These are phyloP conservation scores for Palaemon carinicauda DNA, from an alignment of 1,140 invertebrate genomes.

Conservation along the genomic window DNA sequence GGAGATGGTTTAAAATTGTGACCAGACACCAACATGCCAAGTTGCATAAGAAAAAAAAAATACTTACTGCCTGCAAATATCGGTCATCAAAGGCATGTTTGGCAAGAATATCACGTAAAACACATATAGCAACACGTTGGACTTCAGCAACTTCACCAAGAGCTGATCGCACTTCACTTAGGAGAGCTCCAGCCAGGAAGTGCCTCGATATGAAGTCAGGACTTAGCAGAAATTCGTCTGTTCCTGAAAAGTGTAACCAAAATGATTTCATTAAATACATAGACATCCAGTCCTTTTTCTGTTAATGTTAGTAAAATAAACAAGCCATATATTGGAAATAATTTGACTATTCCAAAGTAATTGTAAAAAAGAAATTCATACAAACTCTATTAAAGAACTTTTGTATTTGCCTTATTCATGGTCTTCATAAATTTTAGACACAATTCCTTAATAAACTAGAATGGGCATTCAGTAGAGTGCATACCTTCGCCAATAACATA, in stretches of 20 bases:
- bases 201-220: conserved; percentile 83
- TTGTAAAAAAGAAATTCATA: too few species aligned
- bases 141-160: conserved; percentile 84
- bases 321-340: not conserved
- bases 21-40: not conserved
- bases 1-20: too few species aligned
- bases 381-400: too few species aligned
- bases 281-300: not conserved
- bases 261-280: not conserved
- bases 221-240: conserved; percentile 56
- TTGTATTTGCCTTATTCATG: too few species aligned
- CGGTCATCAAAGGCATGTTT: conserved; percentile 95
- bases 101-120: conserved; percentile 84
- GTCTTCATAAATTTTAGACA: too few species aligned
- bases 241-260: conserved; percentile 44
- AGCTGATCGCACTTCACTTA: conserved; percentile 79
- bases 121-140: conserved; percentile 78
- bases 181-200: conserved; percentile 83
- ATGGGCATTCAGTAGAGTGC: too few species aligned
- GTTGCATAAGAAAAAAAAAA: not conserved
- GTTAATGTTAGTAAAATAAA: too few species aligned
- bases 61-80: conserved; percentile 72
- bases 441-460: too few species aligned
- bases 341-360: not conserved
- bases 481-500: too few species aligned